phyloP scores from a whole-genome alignment of 2,888 invertebrate species.

The Eurytoma californica region DNA sequence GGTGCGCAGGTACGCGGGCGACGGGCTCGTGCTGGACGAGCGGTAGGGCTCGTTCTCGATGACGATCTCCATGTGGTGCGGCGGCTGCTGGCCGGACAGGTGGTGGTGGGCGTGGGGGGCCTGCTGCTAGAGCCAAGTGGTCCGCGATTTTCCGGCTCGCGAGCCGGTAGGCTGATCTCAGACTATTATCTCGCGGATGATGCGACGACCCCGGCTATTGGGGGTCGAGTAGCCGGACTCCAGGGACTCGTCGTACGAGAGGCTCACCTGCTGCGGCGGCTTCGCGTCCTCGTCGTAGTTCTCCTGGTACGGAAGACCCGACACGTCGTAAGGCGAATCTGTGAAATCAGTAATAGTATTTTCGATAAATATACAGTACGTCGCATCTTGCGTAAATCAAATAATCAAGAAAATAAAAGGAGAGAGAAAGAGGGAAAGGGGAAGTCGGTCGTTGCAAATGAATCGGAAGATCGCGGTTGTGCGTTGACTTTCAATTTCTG shows the following conservation, averaged over 20 bases:
- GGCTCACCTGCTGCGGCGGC: constrained; percentile 89
- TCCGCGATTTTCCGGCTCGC: constrained; percentile 72
- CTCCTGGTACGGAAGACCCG: constrained; percentile 91
- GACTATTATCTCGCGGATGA: constrained; percentile 96
- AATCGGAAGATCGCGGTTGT: too few relatives aligned
- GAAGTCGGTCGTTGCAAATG: too few relatives aligned
- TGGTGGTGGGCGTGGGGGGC: constrained; percentile 64
- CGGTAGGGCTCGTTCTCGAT: constrained; percentile 67
- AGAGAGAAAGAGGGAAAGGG: too few relatives aligned
- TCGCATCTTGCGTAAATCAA: too few relatives aligned
- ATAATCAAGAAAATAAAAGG: too few relatives aligned
- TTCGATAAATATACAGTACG: too few relatives aligned
- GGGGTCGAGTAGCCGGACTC: constrained; percentile 96
- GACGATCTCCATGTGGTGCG: constrained; percentile 72
- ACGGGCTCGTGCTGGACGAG: constrained; percentile 52
- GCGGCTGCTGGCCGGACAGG: constrained; percentile 45
- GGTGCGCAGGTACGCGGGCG: constrained; percentile 50
- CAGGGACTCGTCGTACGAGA: constrained; percentile 94
- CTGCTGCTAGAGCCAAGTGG: constrained; percentile 75
- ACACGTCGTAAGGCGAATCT: constrained; percentile 97
- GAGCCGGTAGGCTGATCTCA: constrained; percentile 77
- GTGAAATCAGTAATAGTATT: constrained; percentile 63
- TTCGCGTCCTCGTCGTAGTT: constrained; percentile 87
- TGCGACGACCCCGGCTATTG: constrained; percentile 92
- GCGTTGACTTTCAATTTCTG: too few relatives aligned